A percentile compares a stretch with the other conserved stretches of the same genome.
phyloP scores from a whole-genome alignment of 2,888 invertebrate genomes.

The Therioaphis trifolii region DNA sequence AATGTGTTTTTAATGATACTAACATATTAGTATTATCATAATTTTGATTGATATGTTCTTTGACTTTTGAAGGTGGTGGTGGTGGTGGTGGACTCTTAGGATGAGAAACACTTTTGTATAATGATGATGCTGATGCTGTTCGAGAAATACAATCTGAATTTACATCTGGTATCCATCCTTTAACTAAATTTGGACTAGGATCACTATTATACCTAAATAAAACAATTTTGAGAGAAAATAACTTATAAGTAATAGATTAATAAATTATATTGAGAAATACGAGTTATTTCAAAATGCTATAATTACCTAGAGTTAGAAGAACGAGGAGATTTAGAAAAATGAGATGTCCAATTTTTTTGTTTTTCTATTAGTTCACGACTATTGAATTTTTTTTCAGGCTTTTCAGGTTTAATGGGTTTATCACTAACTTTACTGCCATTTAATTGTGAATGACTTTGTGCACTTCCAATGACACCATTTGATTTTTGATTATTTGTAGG shows the following conservation, averaged over 20 bases:
- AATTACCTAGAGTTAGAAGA: conserved; percentile 57
- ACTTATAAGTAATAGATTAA: background rate
- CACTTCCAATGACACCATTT: conserved; percentile 47
- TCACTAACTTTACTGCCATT: conserved; percentile 68
- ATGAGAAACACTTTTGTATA: conserved; percentile 43
- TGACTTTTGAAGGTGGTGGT: conserved; percentile 37
- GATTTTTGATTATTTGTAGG: conserved; percentile 50
- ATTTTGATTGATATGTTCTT: conserved; percentile 30
- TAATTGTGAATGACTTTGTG: conserved; percentile 52
- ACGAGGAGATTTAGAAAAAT: conserved; percentile 83
- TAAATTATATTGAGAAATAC: too few relatives aligned
- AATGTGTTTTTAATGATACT: background rate
- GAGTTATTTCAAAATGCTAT: background rate
- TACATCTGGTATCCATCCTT: conserved; percentile 49
- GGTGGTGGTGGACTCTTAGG: conserved; percentile 43
- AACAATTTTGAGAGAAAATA: background rate
- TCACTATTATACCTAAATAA: conserved; percentile 54
- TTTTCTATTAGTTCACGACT: conserved; percentile 90
- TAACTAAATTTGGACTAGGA: conserved; percentile 56
- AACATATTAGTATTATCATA: conserved; percentile 37
- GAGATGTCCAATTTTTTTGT: conserved; percentile 92
- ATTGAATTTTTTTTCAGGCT: conserved; percentile 84
- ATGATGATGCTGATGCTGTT: conserved; percentile 50
- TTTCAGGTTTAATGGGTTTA: conserved; percentile 79
- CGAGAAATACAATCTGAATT: conserved; percentile 50